phyloP scores from a whole-genome alignment of 2,797 vertebrate species.

The Pseudomugil gertrudae region DNA sequence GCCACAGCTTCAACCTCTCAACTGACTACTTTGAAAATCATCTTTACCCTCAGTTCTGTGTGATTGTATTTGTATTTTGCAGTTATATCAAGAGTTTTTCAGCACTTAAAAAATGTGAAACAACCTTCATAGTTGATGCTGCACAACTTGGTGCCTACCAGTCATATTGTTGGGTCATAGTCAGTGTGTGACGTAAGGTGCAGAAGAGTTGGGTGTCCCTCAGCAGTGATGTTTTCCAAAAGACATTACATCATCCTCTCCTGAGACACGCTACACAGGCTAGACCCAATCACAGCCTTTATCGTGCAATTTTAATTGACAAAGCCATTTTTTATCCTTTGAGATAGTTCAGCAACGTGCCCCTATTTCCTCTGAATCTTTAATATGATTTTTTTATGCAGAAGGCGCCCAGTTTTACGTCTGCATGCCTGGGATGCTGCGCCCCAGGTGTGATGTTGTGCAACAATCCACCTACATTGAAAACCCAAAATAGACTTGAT shows the following conservation, averaged over 20 bases:
- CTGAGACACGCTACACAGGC: slow-evolving; percentile 17
- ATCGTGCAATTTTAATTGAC: slow-evolving; percentile 21
- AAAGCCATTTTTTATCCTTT: slow-evolving; percentile 10
- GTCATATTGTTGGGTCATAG: slow-evolving; percentile 26
- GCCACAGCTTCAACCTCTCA: background rate
- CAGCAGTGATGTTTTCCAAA: slow-evolving; percentile 45
- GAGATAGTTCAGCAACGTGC: slow-evolving; percentile 14
- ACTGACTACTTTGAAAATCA: background rate
- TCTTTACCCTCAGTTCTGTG: background rate
- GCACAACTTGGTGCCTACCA: background rate
- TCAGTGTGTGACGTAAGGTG: slow-evolving; percentile 23
- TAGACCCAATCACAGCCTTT: slow-evolving; percentile 37
- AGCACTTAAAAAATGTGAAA: background rate
- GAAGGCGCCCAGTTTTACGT: background rate
- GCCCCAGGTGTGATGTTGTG: slow-evolving; percentile 60
- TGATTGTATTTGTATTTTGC: background rate
- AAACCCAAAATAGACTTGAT: slow-evolving; percentile 36
- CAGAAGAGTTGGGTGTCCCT: slow-evolving; percentile 49
- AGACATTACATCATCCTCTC: slow-evolving; percentile 62
- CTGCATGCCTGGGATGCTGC: slow-evolving; percentile 12
- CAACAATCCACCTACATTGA: slow-evolving; percentile 46
- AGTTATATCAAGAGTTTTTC: background rate
- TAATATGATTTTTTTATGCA: slow-evolving; percentile 15
- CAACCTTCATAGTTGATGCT: background rate
- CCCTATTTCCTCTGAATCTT: slow-evolving; percentile 35